Base-by-base conservation (phyloP, 2,113 vertebrate species). In the Origma solitaria region DNA sequence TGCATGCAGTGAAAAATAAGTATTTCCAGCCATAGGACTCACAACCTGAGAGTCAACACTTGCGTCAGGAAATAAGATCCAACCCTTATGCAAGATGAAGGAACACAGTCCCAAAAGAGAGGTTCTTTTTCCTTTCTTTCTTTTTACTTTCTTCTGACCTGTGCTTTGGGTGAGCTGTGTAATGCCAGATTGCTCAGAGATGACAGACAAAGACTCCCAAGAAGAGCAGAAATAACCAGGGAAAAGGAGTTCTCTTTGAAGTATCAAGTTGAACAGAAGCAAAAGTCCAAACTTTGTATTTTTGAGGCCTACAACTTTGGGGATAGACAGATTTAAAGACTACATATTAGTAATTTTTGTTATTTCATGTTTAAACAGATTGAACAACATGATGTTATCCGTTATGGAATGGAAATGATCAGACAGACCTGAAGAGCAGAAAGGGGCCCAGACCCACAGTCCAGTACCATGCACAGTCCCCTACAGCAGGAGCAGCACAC, bases 401-500 rank as follows among this genome's bases (percentile, higher is more conserved):
- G 11, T 20, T 70, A 78, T 0, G 19, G 61, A 73, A 75, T 8
- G n/a, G 31, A n/a, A 35, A 3, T 1, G 4, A 70, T 28, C 10
- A 31, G 35, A 22, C 1, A 53, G 31, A 17, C 9, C 27, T 61
- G n/a, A 31, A 71, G 58, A 88, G 19, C 37, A 65, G 18, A 11
- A 71, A 71, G 23, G 28, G 60, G 14, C 19, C 14, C 11, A 23
- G 27, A 53, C 14, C 30, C 47, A 44, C 0, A 5, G n/a, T 10
- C 31, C 64, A 82, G 30, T 19, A 28, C 40, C 11, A 2, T 5
- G 5, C 13, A 21, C 0, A 0, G 40, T 56, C 65, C 8, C 31
- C 19, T 21, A 6, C 5, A 54, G 13, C 8, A 3, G 0, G 27
- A 88, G 57, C 18, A 62, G 33, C 38, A 81, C 21, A 33, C 9